Evolutionary conservation across 2,888 invertebrate genomes (phyloP).

Genomic region (Lasioglossum villosulum): DNA sequence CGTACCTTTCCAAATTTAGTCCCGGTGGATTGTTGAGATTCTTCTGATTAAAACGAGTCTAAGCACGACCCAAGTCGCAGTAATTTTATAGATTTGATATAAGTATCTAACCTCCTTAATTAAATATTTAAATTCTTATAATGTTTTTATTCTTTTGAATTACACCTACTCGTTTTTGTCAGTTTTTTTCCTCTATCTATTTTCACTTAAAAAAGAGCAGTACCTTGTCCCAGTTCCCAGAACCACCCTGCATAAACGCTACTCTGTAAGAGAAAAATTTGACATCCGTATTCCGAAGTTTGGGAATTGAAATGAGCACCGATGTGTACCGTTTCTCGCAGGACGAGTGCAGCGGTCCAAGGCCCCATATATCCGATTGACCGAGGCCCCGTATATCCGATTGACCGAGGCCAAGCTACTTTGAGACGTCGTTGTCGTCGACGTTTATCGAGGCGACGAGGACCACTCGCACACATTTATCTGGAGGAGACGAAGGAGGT

Average conservation of each 20-base stretch:
- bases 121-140: no score
- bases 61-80: neutral
- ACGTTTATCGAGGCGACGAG: slow-evolving; percentile 59
- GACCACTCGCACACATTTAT: slow-evolving; percentile 71
- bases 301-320: neutral
- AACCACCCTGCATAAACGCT: no score
- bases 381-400: slow-evolving; percentile 54
- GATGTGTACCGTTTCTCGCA: slow-evolving; percentile 23
- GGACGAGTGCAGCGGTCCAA: slow-evolving; percentile 36
- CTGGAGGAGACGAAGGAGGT: slow-evolving; percentile 61
- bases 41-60: neutral
- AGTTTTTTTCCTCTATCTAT: no score
- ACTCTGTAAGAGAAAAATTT: neutral
- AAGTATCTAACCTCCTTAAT: neutral
- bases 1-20: neutral
- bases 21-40: neutral
- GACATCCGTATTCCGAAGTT: neutral
- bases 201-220: no score
- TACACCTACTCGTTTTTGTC: no score
- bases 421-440: slow-evolving; percentile 58
- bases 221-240: no score
- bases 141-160: no score
- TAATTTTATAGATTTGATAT: neutral
- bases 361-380: slow-evolving; percentile 60
- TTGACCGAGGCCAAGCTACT: slow-evolving; percentile 63